Evolutionary conservation across 2,888 invertebrate species (phyloP).

Genomic region (Hyppa rectilinea): DNA sequence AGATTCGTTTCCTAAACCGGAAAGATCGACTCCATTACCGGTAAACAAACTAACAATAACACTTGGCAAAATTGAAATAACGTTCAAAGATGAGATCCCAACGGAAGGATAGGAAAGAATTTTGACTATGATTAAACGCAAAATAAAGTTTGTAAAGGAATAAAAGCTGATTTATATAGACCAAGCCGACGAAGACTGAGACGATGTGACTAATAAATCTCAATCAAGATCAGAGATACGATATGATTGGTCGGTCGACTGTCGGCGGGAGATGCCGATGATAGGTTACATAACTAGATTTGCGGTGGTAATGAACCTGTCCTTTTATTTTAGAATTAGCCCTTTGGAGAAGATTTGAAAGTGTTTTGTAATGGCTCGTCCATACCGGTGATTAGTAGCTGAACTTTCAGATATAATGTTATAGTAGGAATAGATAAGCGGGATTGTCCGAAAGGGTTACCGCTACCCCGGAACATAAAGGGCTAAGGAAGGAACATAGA

Average conservation of each 20-base stretch:
- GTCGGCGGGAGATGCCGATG: constrained; percentile 80
- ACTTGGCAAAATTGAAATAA: constrained; percentile 27
- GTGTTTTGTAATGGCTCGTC: constrained; percentile 53
- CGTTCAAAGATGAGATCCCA: constrained; percentile 8
- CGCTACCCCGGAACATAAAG: no score
- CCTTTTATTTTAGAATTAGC: constrained; percentile 74
- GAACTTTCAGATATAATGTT: not conserved
- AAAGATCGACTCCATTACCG: constrained; percentile 65
- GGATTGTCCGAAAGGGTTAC: no score
- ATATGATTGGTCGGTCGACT: constrained; percentile 80
- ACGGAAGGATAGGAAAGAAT: constrained; percentile 19
- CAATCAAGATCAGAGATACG: constrained; percentile 87
- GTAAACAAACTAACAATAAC: constrained; percentile 22
- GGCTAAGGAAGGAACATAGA: no score
- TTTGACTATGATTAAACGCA: constrained; percentile 47
- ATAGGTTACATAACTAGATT: constrained; percentile 83
- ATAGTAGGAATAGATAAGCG: not conserved
- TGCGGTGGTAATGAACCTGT: constrained; percentile 83
- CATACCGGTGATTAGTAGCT: constrained; percentile 12
- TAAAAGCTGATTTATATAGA: constrained; percentile 78
- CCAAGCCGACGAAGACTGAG: constrained; percentile 75
- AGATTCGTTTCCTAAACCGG: constrained; percentile 71
- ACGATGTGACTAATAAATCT: constrained; percentile 87
- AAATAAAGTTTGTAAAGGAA: constrained; percentile 68
- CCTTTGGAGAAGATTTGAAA: constrained; percentile 61